Base-by-base conservation (phyloP, 2,888 invertebrate species). In the Caradrina kadenii region DNA sequence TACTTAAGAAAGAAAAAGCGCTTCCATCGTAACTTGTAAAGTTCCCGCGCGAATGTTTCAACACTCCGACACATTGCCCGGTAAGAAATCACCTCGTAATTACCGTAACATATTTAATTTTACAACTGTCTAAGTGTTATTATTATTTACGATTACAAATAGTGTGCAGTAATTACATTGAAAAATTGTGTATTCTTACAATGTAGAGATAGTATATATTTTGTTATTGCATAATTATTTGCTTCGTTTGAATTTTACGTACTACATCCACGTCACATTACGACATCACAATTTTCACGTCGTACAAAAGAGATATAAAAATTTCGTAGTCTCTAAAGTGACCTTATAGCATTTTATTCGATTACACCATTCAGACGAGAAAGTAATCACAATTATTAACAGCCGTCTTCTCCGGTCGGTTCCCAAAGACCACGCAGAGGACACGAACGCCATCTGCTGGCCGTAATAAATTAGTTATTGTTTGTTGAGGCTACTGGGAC, bases 141-240 rank as follows among this genome's bases (percentile, higher is more conserved):
- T 26, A 90, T 85, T 86, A 87, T 87, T 89, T 89, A 93, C 86
- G 90, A 91, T 91, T 92, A 92, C 90, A 93, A 92, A 90, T 91
- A 93, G 84, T 90, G 95, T 95, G 95, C 95, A 92, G 83, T 93
- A 93, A 91, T 93, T 94, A 94, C 94, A 93, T 93, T 89, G 88
- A 89, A 90, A 88, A 89, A 87, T 86, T 87, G 91, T 92, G 89
- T 83, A 81, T 59, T 82, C 87, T 89, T 91, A 90, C 87, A 82
- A 84, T 77, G 86, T 87, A 85, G 74, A 79, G 79, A 87, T 87
- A 88, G 76, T 84, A 84, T 87, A 87, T 76, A 84, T 85, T 86
- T 86, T 69, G 79, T 87, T 86, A 88, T 87, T 88, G 87, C 85
- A 80, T 81, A 76, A 71, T 73, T 79, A 64, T 78, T 79, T 58